A percentile compares a stretch with the other conserved stretches of the same genome.
phyloP scores from a whole-genome alignment of 2,888 invertebrate species.

The Eristalis intricaria region DNA sequence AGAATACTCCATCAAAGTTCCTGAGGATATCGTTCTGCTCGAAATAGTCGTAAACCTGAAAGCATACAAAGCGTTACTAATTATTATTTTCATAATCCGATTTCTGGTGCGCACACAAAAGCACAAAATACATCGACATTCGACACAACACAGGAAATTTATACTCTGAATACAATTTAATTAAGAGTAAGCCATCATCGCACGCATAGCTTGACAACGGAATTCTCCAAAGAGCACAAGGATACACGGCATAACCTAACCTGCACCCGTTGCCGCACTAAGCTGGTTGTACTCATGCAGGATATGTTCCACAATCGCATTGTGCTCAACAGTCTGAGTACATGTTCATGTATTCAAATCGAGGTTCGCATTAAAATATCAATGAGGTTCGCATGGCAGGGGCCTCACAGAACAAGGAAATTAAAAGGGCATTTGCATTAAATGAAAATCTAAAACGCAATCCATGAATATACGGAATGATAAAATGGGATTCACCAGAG shows the following conservation, averaged over 20 bases:
- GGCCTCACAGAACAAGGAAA: not conserved
- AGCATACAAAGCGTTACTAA: conserved; percentile 12
- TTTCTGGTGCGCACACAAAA: conserved; percentile 1
- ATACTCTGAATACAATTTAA: conserved; percentile 30
- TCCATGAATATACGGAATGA: not conserved
- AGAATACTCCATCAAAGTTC: conserved; percentile 76
- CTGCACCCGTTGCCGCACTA: not conserved
- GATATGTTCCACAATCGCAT: conserved; percentile 8
- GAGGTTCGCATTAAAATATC: conserved; percentile 11
- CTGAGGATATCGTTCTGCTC: conserved; percentile 76
- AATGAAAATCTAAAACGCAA: conserved; percentile 29
- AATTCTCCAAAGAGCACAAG: not conserved
- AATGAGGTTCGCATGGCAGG: not conserved
- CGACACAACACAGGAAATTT: not conserved
- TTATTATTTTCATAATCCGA: conserved; percentile 9
- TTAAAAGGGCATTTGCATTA: conserved; percentile 3
- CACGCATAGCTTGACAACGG: not conserved
- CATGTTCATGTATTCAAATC: not conserved
- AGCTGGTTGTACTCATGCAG: not conserved
- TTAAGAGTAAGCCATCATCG: conserved; percentile 15
- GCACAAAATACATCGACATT: not conserved
- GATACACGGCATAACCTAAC: not conserved
- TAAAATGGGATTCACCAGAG: not conserved
- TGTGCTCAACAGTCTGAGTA: not conserved
- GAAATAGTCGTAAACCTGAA: conserved; percentile 75